Conservation (phyloP, 2,113 vertebrate genomes). For the Corvus hawaiiensis region DNA sequence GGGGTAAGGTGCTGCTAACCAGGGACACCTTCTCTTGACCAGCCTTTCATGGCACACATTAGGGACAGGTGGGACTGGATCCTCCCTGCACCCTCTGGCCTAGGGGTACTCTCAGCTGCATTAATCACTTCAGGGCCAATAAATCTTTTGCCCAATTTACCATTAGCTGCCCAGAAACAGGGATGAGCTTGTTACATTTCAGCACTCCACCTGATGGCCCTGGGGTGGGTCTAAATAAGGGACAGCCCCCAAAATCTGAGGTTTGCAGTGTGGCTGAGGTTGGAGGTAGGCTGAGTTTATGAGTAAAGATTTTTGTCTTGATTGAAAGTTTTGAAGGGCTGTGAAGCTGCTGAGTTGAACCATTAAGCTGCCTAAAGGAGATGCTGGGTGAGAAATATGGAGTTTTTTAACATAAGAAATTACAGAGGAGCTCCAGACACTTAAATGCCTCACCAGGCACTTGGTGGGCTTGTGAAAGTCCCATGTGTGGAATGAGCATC, state of each 20-base stretch:
- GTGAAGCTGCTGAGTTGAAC: neutral
- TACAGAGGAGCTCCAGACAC: fast-evolving
- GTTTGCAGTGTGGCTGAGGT: fast-evolving
- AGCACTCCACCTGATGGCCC: too few relatives aligned
- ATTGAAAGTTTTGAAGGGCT: neutral
- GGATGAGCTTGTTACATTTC: fast-evolving
- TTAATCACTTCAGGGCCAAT: neutral
- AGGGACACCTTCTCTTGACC: neutral
- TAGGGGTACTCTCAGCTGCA: neutral
- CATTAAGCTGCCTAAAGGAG: neutral
- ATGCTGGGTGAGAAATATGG: neutral
- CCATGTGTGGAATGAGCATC: fast-evolving
- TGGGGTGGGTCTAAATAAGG: neutral
- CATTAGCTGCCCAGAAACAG: neutral
- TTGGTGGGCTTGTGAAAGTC: neutral
- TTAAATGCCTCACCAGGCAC: fast-evolving
- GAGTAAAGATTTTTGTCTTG: fast-evolving
- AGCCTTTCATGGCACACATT: fast-evolving
- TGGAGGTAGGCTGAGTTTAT: fast-evolving
- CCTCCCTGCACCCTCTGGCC: too few relatives aligned
- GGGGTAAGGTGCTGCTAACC: neutral
- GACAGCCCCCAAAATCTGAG: fast-evolving
- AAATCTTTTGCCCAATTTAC: neutral
- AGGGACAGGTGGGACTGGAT: neutral
- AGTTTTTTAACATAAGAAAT: fast-evolving